Percentiles rank a stretch among this genome's conserved stretches.
Conservation (phyloP, 2,888 invertebrate species). For the Heliconius aoede region DNA sequence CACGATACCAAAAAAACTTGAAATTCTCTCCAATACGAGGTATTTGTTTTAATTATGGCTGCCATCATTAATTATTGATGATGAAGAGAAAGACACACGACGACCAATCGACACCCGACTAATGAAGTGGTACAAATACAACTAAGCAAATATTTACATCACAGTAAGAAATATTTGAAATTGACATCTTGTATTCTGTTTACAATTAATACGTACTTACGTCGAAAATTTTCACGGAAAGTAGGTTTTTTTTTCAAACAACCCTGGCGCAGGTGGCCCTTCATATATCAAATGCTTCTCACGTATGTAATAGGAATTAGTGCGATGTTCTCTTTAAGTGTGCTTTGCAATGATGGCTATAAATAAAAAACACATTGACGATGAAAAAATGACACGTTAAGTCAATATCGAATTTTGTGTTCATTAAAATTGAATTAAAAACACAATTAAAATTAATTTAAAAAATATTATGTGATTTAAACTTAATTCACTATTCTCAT, state of each 20-base stretch:
- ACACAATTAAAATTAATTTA: not conserved
- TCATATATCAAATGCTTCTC: constrained; percentile 15
- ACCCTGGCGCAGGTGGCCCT: constrained; percentile 26
- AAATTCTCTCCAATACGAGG: constrained; percentile 49
- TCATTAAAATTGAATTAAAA: not conserved
- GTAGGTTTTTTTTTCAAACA: constrained; percentile 37
- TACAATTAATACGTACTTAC: constrained; percentile 43
- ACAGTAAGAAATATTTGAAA: constrained; percentile 54
- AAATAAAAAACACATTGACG: not conserved
- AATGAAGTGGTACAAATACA: constrained; percentile 66
- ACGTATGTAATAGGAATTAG: constrained; percentile 30
- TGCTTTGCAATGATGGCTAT: not conserved
- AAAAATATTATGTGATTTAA: not conserved
- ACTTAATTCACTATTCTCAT: not conserved
- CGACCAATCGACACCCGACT: constrained; percentile 70
- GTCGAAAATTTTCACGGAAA: constrained; percentile 46
- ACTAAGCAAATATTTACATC: constrained; percentile 55
- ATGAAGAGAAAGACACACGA: constrained; percentile 58
- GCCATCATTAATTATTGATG: constrained; percentile 70
- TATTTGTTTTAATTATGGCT: constrained; percentile 53
- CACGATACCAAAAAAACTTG: constrained; percentile 27
- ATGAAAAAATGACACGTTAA: not conserved
- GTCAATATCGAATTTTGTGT: not conserved
- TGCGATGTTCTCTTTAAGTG: constrained; percentile 14
- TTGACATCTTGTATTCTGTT: constrained; percentile 51